Conservation (phyloP, 2,113 vertebrate species). For the Macroglossus sobrinus region DNA sequence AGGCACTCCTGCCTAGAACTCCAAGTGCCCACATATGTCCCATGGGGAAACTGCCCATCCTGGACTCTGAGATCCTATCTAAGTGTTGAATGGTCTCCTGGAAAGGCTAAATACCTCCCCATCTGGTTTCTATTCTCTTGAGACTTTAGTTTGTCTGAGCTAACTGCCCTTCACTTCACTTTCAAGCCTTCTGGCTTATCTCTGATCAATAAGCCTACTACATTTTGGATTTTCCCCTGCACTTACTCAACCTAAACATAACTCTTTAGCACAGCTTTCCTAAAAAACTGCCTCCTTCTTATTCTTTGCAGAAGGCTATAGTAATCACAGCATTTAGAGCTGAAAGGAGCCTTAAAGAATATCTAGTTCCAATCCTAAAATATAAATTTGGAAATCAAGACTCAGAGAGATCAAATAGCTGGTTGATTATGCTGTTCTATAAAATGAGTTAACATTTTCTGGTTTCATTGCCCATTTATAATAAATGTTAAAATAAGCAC, state of each 20-base stretch:
- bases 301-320: background rate
- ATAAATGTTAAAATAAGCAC: background rate
- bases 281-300: background rate
- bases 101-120: background rate
- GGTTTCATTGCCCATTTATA: background rate
- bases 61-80: background rate
- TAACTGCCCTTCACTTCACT: no score
- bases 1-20: background rate
- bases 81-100: fast-evolving
- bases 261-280: background rate
- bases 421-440: background rate
- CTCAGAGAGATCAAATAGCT: background rate
- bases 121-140: background rate
- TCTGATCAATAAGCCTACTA: background rate
- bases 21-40: background rate
- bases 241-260: background rate
- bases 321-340: background rate
- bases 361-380: background rate
- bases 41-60: background rate
- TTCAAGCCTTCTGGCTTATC: background rate
- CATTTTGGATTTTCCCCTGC: background rate
- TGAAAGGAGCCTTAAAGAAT: background rate
- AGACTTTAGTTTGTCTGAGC: background rate
- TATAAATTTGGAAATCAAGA: background rate
- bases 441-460: background rate